These are phyloP conservation scores for Mycteria americana DNA, from an alignment of 2,797 vertebrate species.

Conservation along the genomic window DNA sequence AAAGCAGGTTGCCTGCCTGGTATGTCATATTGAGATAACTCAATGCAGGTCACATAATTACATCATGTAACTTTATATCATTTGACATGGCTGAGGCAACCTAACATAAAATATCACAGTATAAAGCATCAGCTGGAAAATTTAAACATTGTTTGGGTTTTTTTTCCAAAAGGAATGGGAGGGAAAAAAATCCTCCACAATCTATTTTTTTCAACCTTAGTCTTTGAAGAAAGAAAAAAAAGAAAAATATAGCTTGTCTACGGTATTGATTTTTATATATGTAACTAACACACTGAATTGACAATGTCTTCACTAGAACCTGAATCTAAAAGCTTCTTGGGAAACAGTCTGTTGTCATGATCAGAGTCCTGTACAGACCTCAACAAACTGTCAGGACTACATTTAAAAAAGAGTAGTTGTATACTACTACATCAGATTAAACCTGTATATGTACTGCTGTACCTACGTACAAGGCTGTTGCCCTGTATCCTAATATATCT, in stretches of 20 bases:
- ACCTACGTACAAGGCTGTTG: not conserved
- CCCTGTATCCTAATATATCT: not conserved
- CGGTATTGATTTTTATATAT: conserved; percentile 23
- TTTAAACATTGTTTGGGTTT: conserved; percentile 52
- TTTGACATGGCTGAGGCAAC: conserved; percentile 62
- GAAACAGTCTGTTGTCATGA: not conserved
- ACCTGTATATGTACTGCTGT: not conserved
- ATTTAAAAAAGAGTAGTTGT: not conserved
- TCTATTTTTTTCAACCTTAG: conserved; percentile 28
- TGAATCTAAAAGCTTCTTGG: not conserved
- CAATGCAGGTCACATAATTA: conserved; percentile 47
- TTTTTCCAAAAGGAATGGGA: not conserved
- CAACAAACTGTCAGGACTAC: not conserved
- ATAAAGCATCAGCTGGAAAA: conserved; percentile 64
- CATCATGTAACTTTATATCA: conserved; percentile 55
- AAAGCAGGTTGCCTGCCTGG: conserved; percentile 30
- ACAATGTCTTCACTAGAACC: not conserved
- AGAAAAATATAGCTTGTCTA: not conserved
- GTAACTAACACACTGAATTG: conserved; percentile 18
- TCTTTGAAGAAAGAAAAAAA: not conserved
- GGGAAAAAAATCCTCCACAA: not conserved
- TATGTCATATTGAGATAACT: conserved; percentile 53
- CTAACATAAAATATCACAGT: conserved; percentile 63
- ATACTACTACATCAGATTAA: not conserved
- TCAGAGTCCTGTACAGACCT: not conserved